Evolutionary conservation across 2,797 vertebrate genomes (phyloP), one percentile per base, ranked within the genome.

Genomic region (Myotis planiceps): DNA sequence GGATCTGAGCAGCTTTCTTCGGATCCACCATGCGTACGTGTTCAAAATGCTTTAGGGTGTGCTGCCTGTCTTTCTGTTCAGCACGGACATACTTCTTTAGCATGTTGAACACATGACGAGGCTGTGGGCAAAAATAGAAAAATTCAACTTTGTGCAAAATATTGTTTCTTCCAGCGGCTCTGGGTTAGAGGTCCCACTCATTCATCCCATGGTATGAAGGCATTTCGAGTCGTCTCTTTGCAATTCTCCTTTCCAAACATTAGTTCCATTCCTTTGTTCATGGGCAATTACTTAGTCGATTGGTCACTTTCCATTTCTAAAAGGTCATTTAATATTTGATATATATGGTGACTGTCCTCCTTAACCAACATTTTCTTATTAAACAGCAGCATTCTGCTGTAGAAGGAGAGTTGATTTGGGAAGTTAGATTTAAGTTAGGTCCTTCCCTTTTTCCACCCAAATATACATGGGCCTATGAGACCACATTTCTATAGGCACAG

Each of bases 61-160:
- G 99, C 97, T 99, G 99, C 34, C 99, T 98, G 98, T 99, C 99
- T 80, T 99, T 99, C 99, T 99, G 99, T 95, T 99, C 99, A 0
- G 99, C 99, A 9, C 99, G 99, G 39, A 99, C 99, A 0, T 99
- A 99, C 97, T 99, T 99, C 99, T 99, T 99, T 95, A 99, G 98
- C 98, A 99, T 99, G 95, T 98, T 99, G 98, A 99, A 98, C 14
- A 99, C 99, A 0, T 99, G 99, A 60, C 99, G 99, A 90, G 99
- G 99, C 99, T 99, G 96, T 4, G 47, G 79, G 47, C 18, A 29
- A 80, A 51, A 63, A 13, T 37, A 42, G 9, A 51, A 49, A 32
- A 27, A 10, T 27, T 90, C 21, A 82, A 15, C 13, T 76, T 49
- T 45, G 19, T 25, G 34, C 27, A 68, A 81, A 79, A 53, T 34